phyloP scores from a whole-genome alignment of 2,888 invertebrate genomes.

The Ferdinandea cuprea region DNA sequence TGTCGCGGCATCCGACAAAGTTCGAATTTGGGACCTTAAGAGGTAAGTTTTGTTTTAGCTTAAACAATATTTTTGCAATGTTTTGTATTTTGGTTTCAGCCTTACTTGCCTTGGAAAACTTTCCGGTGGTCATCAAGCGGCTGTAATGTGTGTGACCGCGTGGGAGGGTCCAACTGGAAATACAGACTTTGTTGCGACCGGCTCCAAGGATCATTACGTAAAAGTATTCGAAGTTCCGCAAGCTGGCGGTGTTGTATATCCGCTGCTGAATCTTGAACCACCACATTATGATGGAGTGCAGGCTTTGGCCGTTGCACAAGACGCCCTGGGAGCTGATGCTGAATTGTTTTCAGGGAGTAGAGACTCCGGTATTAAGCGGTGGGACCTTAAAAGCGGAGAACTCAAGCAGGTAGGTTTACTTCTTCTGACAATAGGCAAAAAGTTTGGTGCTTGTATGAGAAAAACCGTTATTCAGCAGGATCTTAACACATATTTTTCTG shows the following conservation, averaged over 20 bases:
- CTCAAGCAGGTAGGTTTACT: slow-evolving; percentile 77
- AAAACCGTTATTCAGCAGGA: slow-evolving; percentile 39
- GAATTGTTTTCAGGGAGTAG: slow-evolving; percentile 91
- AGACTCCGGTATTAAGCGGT: slow-evolving; percentile 93
- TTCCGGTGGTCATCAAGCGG: slow-evolving; percentile 91
- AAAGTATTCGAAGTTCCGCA: slow-evolving; percentile 84
- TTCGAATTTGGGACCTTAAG: slow-evolving; percentile 92
- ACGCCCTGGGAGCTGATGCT: slow-evolving; percentile 82
- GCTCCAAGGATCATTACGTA: slow-evolving; percentile 94
- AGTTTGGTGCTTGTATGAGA: slow-evolving; percentile 32
- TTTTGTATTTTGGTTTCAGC: slow-evolving; percentile 80
- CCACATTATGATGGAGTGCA: slow-evolving; percentile 96
- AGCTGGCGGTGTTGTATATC: slow-evolving; percentile 84
- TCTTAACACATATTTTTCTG: slow-evolving; percentile 37
- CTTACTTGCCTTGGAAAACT: slow-evolving; percentile 89
- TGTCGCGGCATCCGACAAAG: slow-evolving; percentile 91
- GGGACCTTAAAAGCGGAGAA: slow-evolving; percentile 86
- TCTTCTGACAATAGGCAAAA: slow-evolving; percentile 47
- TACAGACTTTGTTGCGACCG: slow-evolving; percentile 89
- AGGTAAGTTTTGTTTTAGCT: slow-evolving; percentile 83
- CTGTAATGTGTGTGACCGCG: slow-evolving; percentile 92
- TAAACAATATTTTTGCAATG: not conserved
- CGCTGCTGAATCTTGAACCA: slow-evolving; percentile 88
- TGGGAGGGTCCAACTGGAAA: slow-evolving; percentile 83
- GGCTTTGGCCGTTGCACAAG: slow-evolving; percentile 87